These are phyloP conservation scores for Drosophila persimilis DNA, from an alignment of 1,140 invertebrate species.

Conservation along the genomic window DNA sequence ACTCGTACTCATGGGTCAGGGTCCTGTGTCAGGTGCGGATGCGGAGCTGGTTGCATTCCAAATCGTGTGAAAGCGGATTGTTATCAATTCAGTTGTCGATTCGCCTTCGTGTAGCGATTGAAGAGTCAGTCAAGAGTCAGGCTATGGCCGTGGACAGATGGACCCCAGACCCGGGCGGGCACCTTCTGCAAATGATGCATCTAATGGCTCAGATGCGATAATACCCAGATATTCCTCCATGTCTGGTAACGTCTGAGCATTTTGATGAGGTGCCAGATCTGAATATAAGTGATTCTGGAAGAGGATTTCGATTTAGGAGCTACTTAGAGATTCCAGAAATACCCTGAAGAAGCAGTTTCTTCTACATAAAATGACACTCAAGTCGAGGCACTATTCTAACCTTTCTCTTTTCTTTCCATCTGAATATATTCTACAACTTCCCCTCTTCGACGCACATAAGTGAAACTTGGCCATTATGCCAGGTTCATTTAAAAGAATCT, in stretches of 20 bases:
- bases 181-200: constrained; percentile 12
- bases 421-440: too few species aligned
- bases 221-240: constrained; percentile 24
- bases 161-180: neutral
- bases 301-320: too few species aligned
- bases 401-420: too few species aligned
- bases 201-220: constrained; percentile 46
- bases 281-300: neutral
- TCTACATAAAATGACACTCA: too few species aligned
- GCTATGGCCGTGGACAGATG: too few species aligned
- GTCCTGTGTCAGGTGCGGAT: constrained; percentile 9
- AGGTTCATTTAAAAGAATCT: neutral
- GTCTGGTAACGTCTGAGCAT: constrained; percentile 24
- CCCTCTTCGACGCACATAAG: too few species aligned
- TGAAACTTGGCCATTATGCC: too few species aligned
- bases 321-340: too few species aligned
- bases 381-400: too few species aligned
- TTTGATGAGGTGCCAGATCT: constrained; percentile 3
- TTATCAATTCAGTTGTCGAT: constrained; percentile 60
- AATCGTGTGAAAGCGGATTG: constrained; percentile 60
- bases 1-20: constrained; percentile 11
- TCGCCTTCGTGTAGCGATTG: constrained; percentile 29
- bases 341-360: too few species aligned
- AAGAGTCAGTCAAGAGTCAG: too few species aligned
- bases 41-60: constrained; percentile 17